Evolutionary conservation across 53 echinoderm and acorn worm genomes (phyloP), one percentile per base, ranked within the genome.

Genomic region (Hippasteria phrygiana): DNA sequence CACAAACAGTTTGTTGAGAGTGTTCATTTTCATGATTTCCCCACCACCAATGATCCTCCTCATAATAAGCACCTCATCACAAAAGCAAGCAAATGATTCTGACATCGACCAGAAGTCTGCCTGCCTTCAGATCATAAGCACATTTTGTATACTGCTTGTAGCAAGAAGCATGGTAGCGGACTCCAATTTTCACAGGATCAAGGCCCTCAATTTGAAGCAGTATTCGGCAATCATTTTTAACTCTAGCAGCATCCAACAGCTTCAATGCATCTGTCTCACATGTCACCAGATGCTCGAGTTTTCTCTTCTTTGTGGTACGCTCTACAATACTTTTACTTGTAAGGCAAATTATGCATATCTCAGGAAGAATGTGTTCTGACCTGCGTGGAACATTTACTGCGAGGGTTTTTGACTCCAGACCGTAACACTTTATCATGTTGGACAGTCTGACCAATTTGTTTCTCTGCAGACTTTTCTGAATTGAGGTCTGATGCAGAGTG

Each of bases 81-180:
- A 55, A 56, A 62, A 78, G 78, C 41, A 56, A 55, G 34, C 55
- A 80, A 80, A 80, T 17, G 62, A 59, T 63, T 80, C 24, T 53
- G 80, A 63, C 1, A 80, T 0, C 80, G 43, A 43, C 63, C 40
- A 62, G 59, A 62, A 35, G 62, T 59, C 18, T 54, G 62, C 62
- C 16, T 80, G 51, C 80, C 80, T 39, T 62, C 80, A n/a, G n/a
- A n/a, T n/a, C n/a, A 29, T 80, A 80, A 1, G 80, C 62, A 32
- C 86, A 85, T 50, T 71, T 69, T 85, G 86, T 70, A 35, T 71
- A 85, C 22, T 33, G 71, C 29, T 71, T 70, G 47, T 70, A 46
- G 85, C 85, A 85, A 10, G 71, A 85, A 37, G 69, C 71, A 70
- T 69, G 86, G 71, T 85, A 85, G 70, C 55, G 48, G 34, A 85